These are phyloP conservation scores for Aphidius ervi DNA, from an alignment of 1,140 invertebrate species.

Conservation along the genomic window DNA sequence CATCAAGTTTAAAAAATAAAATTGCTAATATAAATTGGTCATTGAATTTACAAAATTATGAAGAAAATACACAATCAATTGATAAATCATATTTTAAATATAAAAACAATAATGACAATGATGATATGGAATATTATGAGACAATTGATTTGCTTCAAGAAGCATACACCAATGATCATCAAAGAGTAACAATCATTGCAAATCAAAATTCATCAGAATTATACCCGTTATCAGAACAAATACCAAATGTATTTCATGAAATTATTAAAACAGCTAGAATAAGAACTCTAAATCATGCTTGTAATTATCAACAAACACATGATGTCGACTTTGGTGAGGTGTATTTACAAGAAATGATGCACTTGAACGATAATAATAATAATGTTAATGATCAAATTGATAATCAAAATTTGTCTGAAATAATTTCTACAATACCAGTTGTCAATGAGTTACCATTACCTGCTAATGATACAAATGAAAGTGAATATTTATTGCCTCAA, in stretches of 20 bases:
- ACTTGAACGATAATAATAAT: too few species aligned
- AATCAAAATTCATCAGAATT: conserved; percentile 10
- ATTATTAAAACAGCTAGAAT: conserved; percentile 21
- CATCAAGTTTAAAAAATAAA: background rate
- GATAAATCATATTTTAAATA: background rate
- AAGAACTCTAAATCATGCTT: conserved; percentile 4
- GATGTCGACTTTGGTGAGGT: conserved; percentile 23
- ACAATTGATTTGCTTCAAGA: conserved; percentile 13
- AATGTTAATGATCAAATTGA: background rate
- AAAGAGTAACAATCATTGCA: too few species aligned
- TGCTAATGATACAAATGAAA: too few species aligned
- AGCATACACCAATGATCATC: too few species aligned
- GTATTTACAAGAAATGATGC: conserved; percentile 17
- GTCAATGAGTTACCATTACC: too few species aligned
- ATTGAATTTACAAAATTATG: background rate
- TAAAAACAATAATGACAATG: background rate
- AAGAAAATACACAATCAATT: background rate
- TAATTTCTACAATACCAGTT: background rate
- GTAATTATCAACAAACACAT: background rate
- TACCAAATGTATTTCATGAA: conserved; percentile 20
- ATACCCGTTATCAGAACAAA: conserved; percentile 17
- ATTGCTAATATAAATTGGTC: conserved; percentile 14
- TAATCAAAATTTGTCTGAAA: background rate
- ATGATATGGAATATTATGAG: conserved; percentile 19
- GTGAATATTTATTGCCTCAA: too few species aligned